Base-by-base conservation (phyloP, 2,797 vertebrate species). In the Jordanella pulchra region DNA sequence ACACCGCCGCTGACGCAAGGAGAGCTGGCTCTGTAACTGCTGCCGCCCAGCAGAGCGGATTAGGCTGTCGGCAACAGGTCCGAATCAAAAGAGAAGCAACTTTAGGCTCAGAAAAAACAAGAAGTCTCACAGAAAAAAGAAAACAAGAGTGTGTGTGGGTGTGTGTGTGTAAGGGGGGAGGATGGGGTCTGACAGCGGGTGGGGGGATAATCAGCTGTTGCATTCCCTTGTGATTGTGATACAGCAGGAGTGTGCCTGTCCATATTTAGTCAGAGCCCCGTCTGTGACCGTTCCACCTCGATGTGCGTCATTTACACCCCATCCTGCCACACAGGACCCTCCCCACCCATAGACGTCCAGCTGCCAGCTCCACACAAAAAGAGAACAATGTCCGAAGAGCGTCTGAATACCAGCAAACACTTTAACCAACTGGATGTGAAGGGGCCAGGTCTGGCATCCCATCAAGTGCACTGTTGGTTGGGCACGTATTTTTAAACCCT, bases 191-290 rank as follows among this genome's bases (percentile, higher is more conserved):
- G 76, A 65, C 64, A 64, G 83, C 7, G 11, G 55, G 35, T 39
- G 35, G 65, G 78, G 60, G 71, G 84, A 79, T 90, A 92, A 94
- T 95, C 97, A 97, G 96, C 97, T 98, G 96, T 96, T 94, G 86
- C 91, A 93, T 97, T 97, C 96, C 92, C 86, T 68, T 56, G 84
- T 91, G 76, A 91, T 81, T 92, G 93, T 92, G 95, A 94, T 96
- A 94, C 91, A 94, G 92, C 93, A 91, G 83, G 93, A 92, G 92
- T 92, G 93, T 28, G 86, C 76, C 89, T 96, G 94, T 91, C 97
- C 97, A 96, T 98, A 97, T 99, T 98, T 99, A 97, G 97, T 92
- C 96, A 97, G 95, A 91, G 92, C 90, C 93, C 93, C 11, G 91
- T 94, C 94, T 93, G 94, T 95, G 95, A 95, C 95, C 76, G 86